Evolutionary conservation across 2,113 vertebrate genomes (phyloP), one percentile per base, ranked within the genome.

Genomic region (Bubo bubo): DNA sequence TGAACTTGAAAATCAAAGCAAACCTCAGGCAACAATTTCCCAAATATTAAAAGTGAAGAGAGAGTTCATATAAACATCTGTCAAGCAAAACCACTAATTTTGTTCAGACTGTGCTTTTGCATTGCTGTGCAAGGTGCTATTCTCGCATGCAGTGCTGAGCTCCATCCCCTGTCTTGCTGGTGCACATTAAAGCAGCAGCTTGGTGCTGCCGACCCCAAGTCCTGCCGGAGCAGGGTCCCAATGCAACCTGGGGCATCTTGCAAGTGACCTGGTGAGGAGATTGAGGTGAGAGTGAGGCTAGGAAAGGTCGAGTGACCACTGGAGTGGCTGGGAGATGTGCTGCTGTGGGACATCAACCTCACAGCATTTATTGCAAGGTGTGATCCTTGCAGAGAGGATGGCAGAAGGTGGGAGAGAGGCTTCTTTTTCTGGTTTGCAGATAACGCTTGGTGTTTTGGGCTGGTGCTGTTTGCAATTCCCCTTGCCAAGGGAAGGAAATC

Each of bases 161-260:
- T 62, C 18, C 22, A 35, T 66, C 14, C 8, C 18, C 6, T 2
- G 1, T 24, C 8, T 35, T 45, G 10, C n/a, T 53, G 26, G 21
- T n/a, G 23, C 15, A 28, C 9, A 4, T 43, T 58, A 62, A 53
- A 82, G 37, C 12, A 50, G 22, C 8, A 26, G 24, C 19, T 32
- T 3, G 2, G 7, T 6, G 3, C 27, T 59, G 43, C 8, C 0
- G 2, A n/a, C 27, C 6, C 22, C 10, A 67, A 32, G 20, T 63
- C 19, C n/a, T 79, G 15, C 8, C 52, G 37, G 16, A 26, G 59
- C 77, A 45, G 15, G 58, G 14, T 55, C 12, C 27, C 23, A 18
- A 0, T n/a, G 16, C 19, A 58, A n/a, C 4, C 5, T 1, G 0
- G 3, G 11, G 1, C 2, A 6, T 56, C 9, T 20, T 93, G n/a